Evolutionary conservation across 2,797 vertebrate genomes (phyloP), one percentile per base, ranked within the genome.

Genomic region (Notamacropus eugenii): DNA sequence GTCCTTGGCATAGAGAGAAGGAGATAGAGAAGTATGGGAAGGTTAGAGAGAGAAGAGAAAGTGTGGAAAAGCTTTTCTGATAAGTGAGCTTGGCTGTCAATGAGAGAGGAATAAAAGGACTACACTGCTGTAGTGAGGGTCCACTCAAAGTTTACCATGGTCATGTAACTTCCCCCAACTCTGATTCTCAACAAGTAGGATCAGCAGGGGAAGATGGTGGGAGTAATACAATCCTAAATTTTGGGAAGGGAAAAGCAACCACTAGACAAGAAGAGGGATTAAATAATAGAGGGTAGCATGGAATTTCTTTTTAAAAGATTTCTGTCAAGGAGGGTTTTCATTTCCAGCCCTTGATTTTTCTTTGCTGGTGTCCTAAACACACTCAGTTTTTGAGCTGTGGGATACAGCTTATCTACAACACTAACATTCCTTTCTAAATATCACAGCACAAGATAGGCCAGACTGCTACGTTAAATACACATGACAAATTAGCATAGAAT

Each of bases 381-480:
- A 13, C 87, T 93, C n/a, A 40, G 82, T 11, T 87, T 96, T 95
- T 95, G 96, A 96, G 95, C 95, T 54, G 54, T 58, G 34, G 55
- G 95, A 91, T 91, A 94, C 54, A 93, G 87, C 56, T 87, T 91
- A 50, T 59, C 55, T 92, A 67, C 31, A n/a, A 19, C 62, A 34
- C 93, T 93, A 92, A 93, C 46, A 93, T 93, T 95, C n/a, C 92
- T 96, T 55, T 92, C 59, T 90, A 94, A 92, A 1, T 92, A 14
- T 91, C 74, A 87, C 14, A 92, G 58, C 54, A 22, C 87, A 27
- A 13, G 54, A 92, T 31, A 91, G 90, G 58, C 92, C 91, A 91
- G 9, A 93, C 93, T 31, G 56, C 22, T 24, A 90, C 31, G 34
- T 5, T 24, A 95, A 94, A 94, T 91, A 96, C 11, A 67, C 8